phyloP scores from a whole-genome alignment of 2,113 vertebrate species.

The Ameiurus melas region DNA sequence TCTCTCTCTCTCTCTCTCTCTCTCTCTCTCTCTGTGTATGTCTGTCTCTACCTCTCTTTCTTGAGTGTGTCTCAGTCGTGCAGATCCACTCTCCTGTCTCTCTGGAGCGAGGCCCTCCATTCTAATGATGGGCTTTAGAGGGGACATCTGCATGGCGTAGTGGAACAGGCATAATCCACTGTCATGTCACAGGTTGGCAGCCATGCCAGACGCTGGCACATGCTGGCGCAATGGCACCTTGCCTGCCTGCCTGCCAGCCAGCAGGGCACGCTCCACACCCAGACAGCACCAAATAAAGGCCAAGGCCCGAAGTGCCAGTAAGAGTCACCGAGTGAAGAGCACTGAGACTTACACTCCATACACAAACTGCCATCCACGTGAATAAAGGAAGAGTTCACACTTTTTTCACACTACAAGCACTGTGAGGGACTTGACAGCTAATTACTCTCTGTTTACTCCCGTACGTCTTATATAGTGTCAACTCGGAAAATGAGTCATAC shows the following conservation, averaged over 20 bases:
- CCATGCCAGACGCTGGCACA: slow-evolving; percentile 50
- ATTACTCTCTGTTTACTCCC: slow-evolving; percentile 1
- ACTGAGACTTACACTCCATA: slow-evolving; percentile 34
- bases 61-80: slow-evolving; percentile 12
- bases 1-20: slow-evolving; percentile 8
- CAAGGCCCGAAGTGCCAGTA: slow-evolving; percentile 28
- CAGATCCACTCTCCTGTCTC: slow-evolving; percentile 29
- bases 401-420: slow-evolving; percentile 14
- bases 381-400: slow-evolving; percentile 23
- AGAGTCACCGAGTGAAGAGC: slow-evolving; percentile 28
- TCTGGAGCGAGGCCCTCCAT: slow-evolving; percentile 52
- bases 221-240: slow-evolving; percentile 30
- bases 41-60: slow-evolving; percentile 14
- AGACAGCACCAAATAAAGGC: slow-evolving; percentile 41
- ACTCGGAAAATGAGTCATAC: neutral
- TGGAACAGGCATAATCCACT: slow-evolving; percentile 57
- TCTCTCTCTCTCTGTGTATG: slow-evolving; percentile 13
- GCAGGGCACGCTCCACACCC: slow-evolving; percentile 43
- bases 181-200: slow-evolving; percentile 51
- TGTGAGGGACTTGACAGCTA: slow-evolving; percentile 25
- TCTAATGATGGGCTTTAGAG: slow-evolving; percentile 56
- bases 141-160: slow-evolving; percentile 52
- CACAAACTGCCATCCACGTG: slow-evolving; percentile 30
- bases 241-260: slow-evolving; percentile 41
- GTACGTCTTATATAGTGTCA: neutral